A percentile compares a stretch with the other conserved stretches of the same genome.
Evolutionary conservation across 2,888 invertebrate species (phyloP).

Genomic region (Brassicogethes aeneus): DNA sequence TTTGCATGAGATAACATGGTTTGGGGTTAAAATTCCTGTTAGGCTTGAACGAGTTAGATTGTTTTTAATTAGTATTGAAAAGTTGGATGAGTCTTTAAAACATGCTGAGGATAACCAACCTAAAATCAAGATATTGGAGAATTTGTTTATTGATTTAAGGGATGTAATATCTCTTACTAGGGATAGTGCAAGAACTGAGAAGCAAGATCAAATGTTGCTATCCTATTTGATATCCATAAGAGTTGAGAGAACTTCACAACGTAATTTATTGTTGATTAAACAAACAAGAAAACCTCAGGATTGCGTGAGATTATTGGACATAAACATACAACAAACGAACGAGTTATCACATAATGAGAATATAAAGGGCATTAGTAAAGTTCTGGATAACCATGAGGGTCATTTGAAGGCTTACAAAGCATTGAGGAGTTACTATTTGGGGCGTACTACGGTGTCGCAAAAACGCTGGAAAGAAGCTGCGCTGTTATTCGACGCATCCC

Average conservation of each 20-base stretch:
- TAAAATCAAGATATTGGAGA: conserved; percentile 81
- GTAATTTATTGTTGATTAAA: conserved; percentile 78
- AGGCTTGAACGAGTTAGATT: conserved; percentile 72
- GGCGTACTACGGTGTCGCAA: conserved; percentile 68
- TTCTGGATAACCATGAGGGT: conserved; percentile 28
- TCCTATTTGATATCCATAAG: conserved; percentile 85
- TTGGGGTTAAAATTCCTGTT: conserved; percentile 74
- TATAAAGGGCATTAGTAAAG: conserved; percentile 30
- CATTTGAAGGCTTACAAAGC: conserved; percentile 33
- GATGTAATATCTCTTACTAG: conserved; percentile 83
- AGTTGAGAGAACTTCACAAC: conserved; percentile 75
- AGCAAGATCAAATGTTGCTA: conserved; percentile 66
- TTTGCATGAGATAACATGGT: conserved; percentile 83
- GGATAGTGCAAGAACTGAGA: conserved; percentile 53
- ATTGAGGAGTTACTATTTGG: conserved; percentile 76
- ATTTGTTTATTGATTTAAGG: conserved; percentile 87
- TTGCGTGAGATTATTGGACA: conserved; percentile 84
- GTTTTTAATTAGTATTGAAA: conserved; percentile 71
- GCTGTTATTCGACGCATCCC: conserved; percentile 71
- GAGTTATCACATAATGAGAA: conserved; percentile 32
- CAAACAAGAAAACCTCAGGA: conserved; percentile 78
- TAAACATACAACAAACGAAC: conserved; percentile 69
- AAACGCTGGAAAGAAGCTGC: conserved; percentile 87
- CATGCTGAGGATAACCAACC: conserved; percentile 54
- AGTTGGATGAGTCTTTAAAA: conserved; percentile 61